Base-by-base conservation (phyloP, 2,797 vertebrate species). In the Pangasius djambal region DNA sequence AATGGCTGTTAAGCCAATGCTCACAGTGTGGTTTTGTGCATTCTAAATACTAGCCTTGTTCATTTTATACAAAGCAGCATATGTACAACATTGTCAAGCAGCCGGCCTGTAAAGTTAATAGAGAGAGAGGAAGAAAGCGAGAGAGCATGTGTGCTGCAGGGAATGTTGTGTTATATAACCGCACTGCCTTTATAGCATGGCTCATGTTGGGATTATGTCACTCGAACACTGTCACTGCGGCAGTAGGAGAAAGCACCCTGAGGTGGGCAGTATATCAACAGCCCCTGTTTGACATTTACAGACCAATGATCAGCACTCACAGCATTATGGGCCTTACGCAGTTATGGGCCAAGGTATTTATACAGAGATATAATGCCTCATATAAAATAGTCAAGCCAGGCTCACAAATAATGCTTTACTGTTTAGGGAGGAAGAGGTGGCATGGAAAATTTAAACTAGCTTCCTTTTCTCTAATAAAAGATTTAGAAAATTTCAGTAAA, bases 201-300 rank as follows among this genome's bases (percentile, higher is more conserved):
- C 92, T 92, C 89, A 83, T 93, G 93, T 93, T 94, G 90, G 95
- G 94, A 95, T 96, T 94, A 93, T 95, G 94, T 94, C 94, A 94
- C 94, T 94, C 93, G 94, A 93, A 92, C 93, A 93, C 92, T 93
- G 94, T 93, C 92, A 94, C 92, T 94, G 94, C 87, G 92, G 91
- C 92, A 94, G 93, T 95, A 94, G 94, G 94, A 88, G 87, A 89
- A 84, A 87, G 85, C 91, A 90, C 91, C 91, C 92, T 92, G 93
- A 91, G 87, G 92, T 89, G 72, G 87, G 93, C 92, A 89, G 91
- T 96, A 96, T 94, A 95, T 96, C 94, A 96, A 91, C 93, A 92
- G 89, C 88, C 93, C 94, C 91, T 89, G 94, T 94, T 95, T 96
- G 96, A 96, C 95, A 94, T 96, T 96, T 96, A 96, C 89, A 94